These are phyloP conservation scores for Catharus fuscescens DNA, from an alignment of 2,113 vertebrate genomes.

Conservation along the genomic window DNA sequence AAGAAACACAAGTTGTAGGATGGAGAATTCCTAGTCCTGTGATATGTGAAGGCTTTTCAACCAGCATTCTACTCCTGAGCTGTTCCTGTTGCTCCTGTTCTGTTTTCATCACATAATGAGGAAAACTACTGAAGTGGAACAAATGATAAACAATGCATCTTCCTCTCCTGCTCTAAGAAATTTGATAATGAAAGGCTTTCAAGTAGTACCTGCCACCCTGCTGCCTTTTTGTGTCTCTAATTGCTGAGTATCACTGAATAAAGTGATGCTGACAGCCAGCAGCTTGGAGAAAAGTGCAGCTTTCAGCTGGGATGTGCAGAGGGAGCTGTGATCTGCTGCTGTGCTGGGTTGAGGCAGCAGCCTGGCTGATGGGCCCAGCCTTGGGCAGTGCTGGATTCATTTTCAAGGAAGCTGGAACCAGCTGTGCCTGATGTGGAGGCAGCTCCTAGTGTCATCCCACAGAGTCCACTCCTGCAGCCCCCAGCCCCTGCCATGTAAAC, in stretches of 20 bases:
- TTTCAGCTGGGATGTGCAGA: neutral
- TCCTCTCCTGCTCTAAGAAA: neutral
- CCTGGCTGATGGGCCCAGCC: neutral
- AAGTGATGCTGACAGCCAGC: neutral
- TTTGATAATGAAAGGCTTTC: neutral
- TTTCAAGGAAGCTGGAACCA: neutral
- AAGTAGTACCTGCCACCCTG: neutral
- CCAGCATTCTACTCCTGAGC: neutral
- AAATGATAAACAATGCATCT: neutral
- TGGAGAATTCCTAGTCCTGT: neutral
- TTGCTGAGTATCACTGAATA: neutral
- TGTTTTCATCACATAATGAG: neutral
- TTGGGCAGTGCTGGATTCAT: fast-evolving
- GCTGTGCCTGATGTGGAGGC: neutral
- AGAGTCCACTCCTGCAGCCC: neutral
- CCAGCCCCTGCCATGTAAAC: neutral
- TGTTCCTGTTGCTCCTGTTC: neutral
- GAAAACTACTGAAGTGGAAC: neutral
- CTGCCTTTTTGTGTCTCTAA: neutral
- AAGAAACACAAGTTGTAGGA: neutral
- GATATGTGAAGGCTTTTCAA: neutral
- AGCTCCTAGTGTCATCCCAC: neutral
- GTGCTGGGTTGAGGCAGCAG: neutral
- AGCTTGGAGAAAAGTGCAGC: neutral
- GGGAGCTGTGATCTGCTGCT: fast-evolving